Evolutionary conservation across 2,797 vertebrate genomes (phyloP), one percentile per base, ranked within the genome.

Genomic region (Tinamus major): DNA sequence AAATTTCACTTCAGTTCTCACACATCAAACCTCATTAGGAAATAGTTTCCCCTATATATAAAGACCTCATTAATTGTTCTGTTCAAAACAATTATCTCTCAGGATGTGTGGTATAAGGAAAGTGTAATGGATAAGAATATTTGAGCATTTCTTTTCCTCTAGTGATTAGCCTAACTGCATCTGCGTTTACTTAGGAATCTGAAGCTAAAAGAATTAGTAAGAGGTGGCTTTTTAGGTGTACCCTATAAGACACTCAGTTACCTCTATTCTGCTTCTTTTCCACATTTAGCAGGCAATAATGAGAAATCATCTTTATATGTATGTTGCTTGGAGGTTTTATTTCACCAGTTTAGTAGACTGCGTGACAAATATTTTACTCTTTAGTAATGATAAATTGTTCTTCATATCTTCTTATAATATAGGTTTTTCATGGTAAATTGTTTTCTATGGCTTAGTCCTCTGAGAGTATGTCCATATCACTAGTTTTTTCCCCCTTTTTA

Each of bases 161-260:
- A 59, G 80, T 95, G 93, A 97, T 97, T 96, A 96, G 79, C 81
- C 95, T 94, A 93, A 63, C 79, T 83, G 88, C 96, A 96, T 97
- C 97, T 97, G 97, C 97, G 96, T 97, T 98, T 98, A 97, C 85
- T 97, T 97, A 97, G 96, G 87, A 97, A 97, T 83, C 92, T 96
- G 79, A 97, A 96, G 93, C 90, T 97, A 95, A 96, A 96, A 95
- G 96, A 97, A 97, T 98, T 97, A 97, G 95, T 95, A 95, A 93
- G 97, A 97, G 97, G 94, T 98, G 97, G 93, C 81, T 95, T 94
- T 96, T 95, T 87, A 94, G 84, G 83, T 94, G 77, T 91, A 76
- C 82, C 89, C 86, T 86, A 70, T 89, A 90, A 23, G 41, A 95
- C 93, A 63, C 96, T 82, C 80, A 87, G 85, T 96, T 63, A 24